Percentiles rank a stretch among this genome's conserved stretches.
These are phyloP conservation scores for Eupristina koningsbergeri DNA, from an alignment of 1,140 invertebrate genomes.

Conservation along the genomic window DNA sequence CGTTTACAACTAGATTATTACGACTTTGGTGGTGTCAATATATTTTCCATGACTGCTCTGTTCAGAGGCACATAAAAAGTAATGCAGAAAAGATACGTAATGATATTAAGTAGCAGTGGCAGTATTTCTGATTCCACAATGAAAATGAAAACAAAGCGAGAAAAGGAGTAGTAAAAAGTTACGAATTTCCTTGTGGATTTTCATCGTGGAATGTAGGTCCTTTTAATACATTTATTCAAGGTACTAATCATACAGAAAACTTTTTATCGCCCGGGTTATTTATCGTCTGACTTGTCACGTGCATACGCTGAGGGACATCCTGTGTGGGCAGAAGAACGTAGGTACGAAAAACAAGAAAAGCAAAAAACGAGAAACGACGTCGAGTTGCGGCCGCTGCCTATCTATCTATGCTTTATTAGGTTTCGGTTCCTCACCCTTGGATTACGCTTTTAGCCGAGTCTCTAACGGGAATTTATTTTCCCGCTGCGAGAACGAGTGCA, in stretches of 20 bases:
- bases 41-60: too few species aligned
- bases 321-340: constrained; percentile 10
- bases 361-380: constrained; percentile 13
- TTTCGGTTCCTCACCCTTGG: constrained; percentile 41
- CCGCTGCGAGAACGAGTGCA: not conserved
- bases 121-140: not conserved
- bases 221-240: constrained; percentile 9
- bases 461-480: constrained; percentile 10
- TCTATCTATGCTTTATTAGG: constrained; percentile 38
- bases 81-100: not conserved
- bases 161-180: not conserved
- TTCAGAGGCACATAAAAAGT: too few species aligned
- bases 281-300: constrained; percentile 27
- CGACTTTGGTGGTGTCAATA: not conserved
- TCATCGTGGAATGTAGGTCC: not conserved
- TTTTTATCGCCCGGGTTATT: constrained; percentile 19
- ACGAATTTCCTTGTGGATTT: constrained; percentile 7
- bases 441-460: not conserved
- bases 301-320: not conserved
- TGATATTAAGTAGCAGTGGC: not conserved
- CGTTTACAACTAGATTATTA: not conserved
- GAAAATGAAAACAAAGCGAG: not conserved
- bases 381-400: not conserved
- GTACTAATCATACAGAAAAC: constrained; percentile 10
- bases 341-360: too few species aligned